Percentiles rank a stretch among this genome's conserved stretches.
Conservation (phyloP, 2,888 invertebrate species). For the Panopea generosa region DNA sequence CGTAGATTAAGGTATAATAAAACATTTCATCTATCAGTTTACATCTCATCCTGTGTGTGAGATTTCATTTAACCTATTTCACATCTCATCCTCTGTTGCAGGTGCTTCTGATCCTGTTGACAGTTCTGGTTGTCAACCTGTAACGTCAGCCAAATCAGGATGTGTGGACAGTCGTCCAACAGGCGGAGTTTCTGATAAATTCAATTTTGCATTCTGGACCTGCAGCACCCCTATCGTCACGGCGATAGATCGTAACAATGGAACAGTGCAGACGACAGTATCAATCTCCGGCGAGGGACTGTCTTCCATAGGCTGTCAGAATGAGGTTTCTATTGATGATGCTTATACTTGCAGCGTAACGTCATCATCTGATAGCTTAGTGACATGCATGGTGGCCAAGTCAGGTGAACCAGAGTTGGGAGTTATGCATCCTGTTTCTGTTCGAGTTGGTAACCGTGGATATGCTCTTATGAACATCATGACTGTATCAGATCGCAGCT, state of each 20-base stretch:
- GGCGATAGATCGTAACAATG: constrained; percentile 56
- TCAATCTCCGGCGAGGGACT: constrained; percentile 69
- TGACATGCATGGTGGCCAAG: constrained; percentile 56
- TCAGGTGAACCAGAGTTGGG: constrained; percentile 57
- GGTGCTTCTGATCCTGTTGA: constrained; percentile 61
- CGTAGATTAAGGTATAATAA: no score
- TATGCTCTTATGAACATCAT: constrained; percentile 56
- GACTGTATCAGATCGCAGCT: constrained; percentile 50
- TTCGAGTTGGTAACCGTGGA: constrained; percentile 64
- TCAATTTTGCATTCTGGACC: constrained; percentile 66
- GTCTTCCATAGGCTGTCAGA: constrained; percentile 65
- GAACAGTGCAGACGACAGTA: constrained; percentile 64
- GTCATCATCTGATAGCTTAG: constrained; percentile 16
- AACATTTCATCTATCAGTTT: no score
- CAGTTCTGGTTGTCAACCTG: constrained; percentile 54
- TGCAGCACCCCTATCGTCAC: constrained; percentile 68
- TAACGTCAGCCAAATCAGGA: constrained; percentile 35
- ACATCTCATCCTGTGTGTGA: no score
- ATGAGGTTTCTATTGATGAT: constrained; percentile 68
- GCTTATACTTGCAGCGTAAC: constrained; percentile 47
- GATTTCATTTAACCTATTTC: no score
- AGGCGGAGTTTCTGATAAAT: constrained; percentile 49
- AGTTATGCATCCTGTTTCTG: constrained; percentile 47
- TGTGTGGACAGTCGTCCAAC: constrained; percentile 58
- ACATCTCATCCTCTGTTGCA: no score